Evolutionary conservation across 2,113 vertebrate species (phyloP).

Genomic region (Micromys minutus): DNA sequence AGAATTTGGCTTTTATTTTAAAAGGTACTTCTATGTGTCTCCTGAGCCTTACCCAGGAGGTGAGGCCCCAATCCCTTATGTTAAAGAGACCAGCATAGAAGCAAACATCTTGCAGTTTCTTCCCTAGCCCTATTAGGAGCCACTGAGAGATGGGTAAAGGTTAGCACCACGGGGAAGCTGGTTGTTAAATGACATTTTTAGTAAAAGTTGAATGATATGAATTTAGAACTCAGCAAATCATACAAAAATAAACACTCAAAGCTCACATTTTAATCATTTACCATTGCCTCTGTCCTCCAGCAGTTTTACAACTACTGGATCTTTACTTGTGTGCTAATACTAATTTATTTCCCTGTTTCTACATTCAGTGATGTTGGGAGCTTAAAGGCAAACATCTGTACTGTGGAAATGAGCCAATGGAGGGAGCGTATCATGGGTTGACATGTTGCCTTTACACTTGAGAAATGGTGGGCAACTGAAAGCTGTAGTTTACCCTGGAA

Average conservation of each 20-base stretch:
- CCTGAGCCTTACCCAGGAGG: neutral
- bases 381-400: neutral
- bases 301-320: neutral
- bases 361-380: neutral
- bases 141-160: neutral
- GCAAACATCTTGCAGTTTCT: neutral
- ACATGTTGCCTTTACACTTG: neutral
- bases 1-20: neutral
- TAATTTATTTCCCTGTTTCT: neutral
- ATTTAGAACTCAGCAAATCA: slow-evolving; percentile 3
- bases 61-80: neutral
- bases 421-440: neutral
- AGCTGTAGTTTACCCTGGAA: neutral
- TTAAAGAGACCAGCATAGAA: neutral
- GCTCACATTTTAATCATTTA: neutral
- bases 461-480: neutral
- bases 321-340: neutral
- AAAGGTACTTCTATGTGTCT: neutral
- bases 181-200: neutral
- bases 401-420: neutral
- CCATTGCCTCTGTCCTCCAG: neutral
- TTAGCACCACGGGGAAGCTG: neutral
- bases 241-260: neutral
- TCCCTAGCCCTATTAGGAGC: neutral
- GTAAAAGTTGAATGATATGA: slow-evolving; percentile 8